Conservation (phyloP, 2,888 invertebrate species). For the Drosophila conformis region DNA sequence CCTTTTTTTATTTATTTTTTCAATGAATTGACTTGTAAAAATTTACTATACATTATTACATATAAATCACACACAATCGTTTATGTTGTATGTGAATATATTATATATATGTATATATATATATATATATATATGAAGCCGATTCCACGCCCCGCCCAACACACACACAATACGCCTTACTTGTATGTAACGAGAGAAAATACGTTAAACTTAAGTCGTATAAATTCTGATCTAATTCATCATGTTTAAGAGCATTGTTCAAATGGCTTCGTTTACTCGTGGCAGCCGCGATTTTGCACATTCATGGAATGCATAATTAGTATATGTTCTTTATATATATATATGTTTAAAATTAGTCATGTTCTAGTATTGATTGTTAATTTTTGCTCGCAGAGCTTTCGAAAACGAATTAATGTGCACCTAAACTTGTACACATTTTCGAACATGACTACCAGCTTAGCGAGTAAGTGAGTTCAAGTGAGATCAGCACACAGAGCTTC, state of each 20-base stretch:
- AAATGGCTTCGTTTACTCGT: slow-evolving; percentile 3
- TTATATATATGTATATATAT: slow-evolving; percentile 27
- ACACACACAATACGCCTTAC: slow-evolving; percentile 46
- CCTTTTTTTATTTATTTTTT: slow-evolving; percentile 65
- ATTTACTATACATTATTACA: slow-evolving; percentile 50
- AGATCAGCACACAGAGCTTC: slow-evolving; percentile 26
- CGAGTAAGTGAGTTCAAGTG: slow-evolving; percentile 40
- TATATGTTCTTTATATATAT: background rate
- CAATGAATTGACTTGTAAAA: slow-evolving; percentile 66
- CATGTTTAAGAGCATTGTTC: slow-evolving; percentile 35
- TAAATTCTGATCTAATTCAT: slow-evolving; percentile 30
- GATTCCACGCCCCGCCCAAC: slow-evolving; percentile 44
- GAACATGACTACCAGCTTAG: slow-evolving; percentile 51
- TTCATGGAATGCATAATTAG: slow-evolving; percentile 48
- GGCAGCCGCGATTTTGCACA: slow-evolving; percentile 41
- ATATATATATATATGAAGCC: slow-evolving; percentile 23
- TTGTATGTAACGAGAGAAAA: slow-evolving; percentile 42
- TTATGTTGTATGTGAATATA: slow-evolving; percentile 14
- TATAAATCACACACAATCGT: slow-evolving; percentile 39
- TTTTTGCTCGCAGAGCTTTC: slow-evolving; percentile 36
- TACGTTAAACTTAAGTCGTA: slow-evolving; percentile 46
- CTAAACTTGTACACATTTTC: slow-evolving; percentile 25
- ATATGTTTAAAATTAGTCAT: slow-evolving; percentile 40
- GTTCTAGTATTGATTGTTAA: slow-evolving; percentile 27
- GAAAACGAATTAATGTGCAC: slow-evolving; percentile 14